Evolutionary conservation across 2,888 invertebrate species (phyloP).

Genomic region (Andrena fulva): DNA sequence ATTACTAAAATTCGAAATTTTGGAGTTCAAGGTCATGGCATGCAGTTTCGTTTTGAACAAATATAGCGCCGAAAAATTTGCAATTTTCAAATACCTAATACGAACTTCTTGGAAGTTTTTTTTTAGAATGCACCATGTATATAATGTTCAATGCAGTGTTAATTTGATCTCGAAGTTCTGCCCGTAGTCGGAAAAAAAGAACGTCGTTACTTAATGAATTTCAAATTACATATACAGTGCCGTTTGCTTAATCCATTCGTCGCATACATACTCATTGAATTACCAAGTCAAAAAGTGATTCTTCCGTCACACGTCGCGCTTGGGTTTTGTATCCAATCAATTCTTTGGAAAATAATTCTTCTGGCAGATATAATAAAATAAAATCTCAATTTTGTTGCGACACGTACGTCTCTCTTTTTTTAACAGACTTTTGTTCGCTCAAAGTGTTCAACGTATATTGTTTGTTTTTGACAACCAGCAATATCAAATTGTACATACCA

Average conservation of each 20-base stretch:
- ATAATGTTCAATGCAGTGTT: neutral
- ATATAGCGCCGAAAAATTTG: conserved; percentile 3
- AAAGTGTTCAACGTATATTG: no score
- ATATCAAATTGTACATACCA: no score
- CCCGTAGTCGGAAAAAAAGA: neutral
- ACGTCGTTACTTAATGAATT: conserved; percentile 14
- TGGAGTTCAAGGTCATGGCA: conserved; percentile 45
- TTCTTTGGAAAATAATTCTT: neutral
- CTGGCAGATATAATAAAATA: neutral
- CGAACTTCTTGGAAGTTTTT: neutral
- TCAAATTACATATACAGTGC: conserved; percentile 1
- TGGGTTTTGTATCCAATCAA: neutral
- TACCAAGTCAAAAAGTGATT: neutral
- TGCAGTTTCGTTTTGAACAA: conserved; percentile 20
- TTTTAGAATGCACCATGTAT: neutral
- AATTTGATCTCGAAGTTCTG: neutral
- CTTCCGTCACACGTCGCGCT: neutral
- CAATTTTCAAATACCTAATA: neutral
- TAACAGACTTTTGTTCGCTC: no score
- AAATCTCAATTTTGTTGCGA: no score
- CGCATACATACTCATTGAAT: neutral
- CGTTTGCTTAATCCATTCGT: conserved; percentile 11
- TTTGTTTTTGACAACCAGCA: no score
- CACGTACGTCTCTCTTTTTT: no score
- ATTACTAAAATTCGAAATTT: conserved; percentile 25